Conservation (phyloP, 2,888 invertebrate species). For the Eurois occulta region DNA sequence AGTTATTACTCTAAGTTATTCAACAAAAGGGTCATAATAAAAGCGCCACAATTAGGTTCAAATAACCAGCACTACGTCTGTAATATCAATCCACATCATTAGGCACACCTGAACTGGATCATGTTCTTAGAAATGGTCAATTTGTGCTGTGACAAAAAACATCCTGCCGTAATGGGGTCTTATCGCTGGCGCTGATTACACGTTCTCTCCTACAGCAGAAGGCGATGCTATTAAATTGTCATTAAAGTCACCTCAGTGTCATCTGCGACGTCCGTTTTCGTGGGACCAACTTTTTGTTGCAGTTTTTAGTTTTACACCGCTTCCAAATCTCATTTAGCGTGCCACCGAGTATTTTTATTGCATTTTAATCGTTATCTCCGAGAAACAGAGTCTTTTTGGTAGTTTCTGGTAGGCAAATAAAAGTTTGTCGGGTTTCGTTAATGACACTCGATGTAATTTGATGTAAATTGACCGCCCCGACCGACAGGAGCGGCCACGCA, state of each 20-base stretch:
- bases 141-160: constrained; percentile 82
- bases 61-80: constrained; percentile 41
- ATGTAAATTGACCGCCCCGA: constrained; percentile 86
- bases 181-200: constrained; percentile 88
- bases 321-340: constrained; percentile 63
- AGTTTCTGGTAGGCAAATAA: constrained; percentile 62
- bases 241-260: constrained; percentile 89
- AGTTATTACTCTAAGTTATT: constrained; percentile 46
- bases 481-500: constrained; percentile 84
- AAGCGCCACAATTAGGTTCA: constrained; percentile 53
- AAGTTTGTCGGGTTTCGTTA: constrained; percentile 82
- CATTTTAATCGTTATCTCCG: constrained; percentile 74
- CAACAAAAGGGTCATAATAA: constrained; percentile 25
- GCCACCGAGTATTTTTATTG: constrained; percentile 59
- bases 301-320: constrained; percentile 85
- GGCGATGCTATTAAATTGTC: constrained; percentile 90
- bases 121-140: constrained; percentile 80
- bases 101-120: constrained; percentile 70
- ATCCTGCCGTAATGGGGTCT: constrained; percentile 80
- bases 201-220: constrained; percentile 84
- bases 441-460: constrained; percentile 88
- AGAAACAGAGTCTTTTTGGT: constrained; percentile 68
- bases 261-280: constrained; percentile 87
- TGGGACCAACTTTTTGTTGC: constrained; percentile 87
- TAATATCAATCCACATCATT: constrained; percentile 70